These are phyloP conservation scores for Tetragnatha montana DNA, from an alignment of 2,888 invertebrate species.

Conservation along the genomic window DNA sequence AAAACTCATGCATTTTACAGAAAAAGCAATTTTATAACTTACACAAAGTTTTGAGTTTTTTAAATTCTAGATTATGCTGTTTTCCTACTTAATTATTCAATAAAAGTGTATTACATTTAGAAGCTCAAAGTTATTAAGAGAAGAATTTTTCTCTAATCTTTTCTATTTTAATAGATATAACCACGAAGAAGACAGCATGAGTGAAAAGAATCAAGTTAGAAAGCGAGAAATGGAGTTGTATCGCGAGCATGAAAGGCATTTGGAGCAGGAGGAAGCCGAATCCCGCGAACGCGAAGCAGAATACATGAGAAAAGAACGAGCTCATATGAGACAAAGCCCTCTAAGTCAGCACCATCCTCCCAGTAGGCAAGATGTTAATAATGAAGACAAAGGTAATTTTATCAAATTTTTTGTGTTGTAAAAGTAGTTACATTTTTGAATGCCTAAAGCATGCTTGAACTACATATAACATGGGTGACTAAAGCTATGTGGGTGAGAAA, in stretches of 20 bases:
- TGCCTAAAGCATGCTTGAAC: no score
- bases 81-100: not conserved
- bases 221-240: slow-evolving; percentile 51
- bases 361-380: slow-evolving; percentile 28
- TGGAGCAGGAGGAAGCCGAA: slow-evolving; percentile 51
- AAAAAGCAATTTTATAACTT: no score
- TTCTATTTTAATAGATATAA: slow-evolving; percentile 29
- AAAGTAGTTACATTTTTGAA: no score
- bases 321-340: slow-evolving; percentile 53
- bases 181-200: slow-evolving; percentile 38
- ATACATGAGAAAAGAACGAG: slow-evolving; percentile 48
- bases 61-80: not conserved
- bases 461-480: no score
- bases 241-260: slow-evolving; percentile 44
- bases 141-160: not conserved
- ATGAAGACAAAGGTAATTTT: slow-evolving; percentile 58
- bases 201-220: slow-evolving; percentile 39
- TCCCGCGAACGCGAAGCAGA: slow-evolving; percentile 45
- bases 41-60: not conserved
- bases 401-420: no score
- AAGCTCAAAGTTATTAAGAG: not conserved
- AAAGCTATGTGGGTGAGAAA: no score
- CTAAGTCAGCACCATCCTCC: slow-evolving; percentile 35
- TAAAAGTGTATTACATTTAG: not conserved
- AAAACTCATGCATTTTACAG: no score